Evolutionary conservation across 2,113 vertebrate species (phyloP).

Genomic region (Lucifuga dentata): DNA sequence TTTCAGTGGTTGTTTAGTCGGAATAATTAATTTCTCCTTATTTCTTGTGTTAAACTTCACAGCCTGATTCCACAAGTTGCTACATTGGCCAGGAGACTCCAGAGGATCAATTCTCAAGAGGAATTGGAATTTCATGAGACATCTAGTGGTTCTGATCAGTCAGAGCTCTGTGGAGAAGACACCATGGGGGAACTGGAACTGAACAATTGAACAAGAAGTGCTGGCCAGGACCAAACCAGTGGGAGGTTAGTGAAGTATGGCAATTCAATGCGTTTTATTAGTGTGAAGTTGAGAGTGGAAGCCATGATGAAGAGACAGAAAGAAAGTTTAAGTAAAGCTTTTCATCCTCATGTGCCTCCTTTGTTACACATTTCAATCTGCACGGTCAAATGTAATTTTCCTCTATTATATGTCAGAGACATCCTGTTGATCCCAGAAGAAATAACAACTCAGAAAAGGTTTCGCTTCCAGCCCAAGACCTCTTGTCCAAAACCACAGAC

Average conservation of each 20-base stretch:
- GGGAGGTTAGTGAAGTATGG: conserved; percentile 46
- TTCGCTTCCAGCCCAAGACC: conserved; percentile 33
- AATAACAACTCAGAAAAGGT: conserved; percentile 20
- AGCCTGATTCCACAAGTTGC: too few relatives aligned
- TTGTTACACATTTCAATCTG: too few relatives aligned
- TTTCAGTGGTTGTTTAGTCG: too few relatives aligned
- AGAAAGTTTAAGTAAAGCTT: too few relatives aligned
- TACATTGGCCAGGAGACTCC: conserved; percentile 69
- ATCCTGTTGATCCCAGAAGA: conserved; percentile 30
- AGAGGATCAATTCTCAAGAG: conserved; percentile 83
- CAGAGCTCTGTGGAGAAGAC: conserved; percentile 65
- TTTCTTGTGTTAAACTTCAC: background rate
- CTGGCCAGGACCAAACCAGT: conserved; percentile 5
- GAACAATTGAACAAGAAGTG: conserved; percentile 10
- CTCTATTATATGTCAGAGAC: conserved; percentile 22
- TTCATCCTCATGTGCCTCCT: too few relatives aligned
- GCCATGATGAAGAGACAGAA: background rate
- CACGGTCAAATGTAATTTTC: background rate
- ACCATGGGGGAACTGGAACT: conserved; percentile 50
- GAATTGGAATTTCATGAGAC: conserved; percentile 79
- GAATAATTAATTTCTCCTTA: background rate
- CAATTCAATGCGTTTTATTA: too few relatives aligned
- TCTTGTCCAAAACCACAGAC: background rate
- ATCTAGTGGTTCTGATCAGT: conserved; percentile 76
- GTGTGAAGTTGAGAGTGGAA: too few relatives aligned